Evolutionary conservation across 1,140 invertebrate genomes (phyloP).

Genomic region (Drosophila aff.): DNA sequence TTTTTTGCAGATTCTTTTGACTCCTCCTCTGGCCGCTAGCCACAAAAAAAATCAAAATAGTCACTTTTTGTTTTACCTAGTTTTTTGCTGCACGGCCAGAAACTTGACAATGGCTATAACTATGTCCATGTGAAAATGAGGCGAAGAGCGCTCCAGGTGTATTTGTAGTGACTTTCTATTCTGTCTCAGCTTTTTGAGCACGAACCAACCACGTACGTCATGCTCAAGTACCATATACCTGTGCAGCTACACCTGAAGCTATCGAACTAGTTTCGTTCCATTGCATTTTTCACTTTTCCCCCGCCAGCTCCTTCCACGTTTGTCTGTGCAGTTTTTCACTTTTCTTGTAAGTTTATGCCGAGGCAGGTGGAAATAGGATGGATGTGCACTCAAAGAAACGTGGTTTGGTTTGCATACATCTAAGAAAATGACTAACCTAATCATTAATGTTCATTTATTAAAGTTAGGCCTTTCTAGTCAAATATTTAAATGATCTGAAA

Average conservation of each 20-base stretch:
- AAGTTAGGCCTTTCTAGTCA: too few relatives aligned
- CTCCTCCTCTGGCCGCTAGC: slow-evolving; percentile 28
- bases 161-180: slow-evolving; percentile 58
- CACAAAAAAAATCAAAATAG: slow-evolving; percentile 18
- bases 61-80: slow-evolving; percentile 30
- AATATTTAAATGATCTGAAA: neutral
- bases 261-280: slow-evolving; percentile 63
- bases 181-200: slow-evolving; percentile 57
- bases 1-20: slow-evolving; percentile 32
- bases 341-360: slow-evolving; percentile 43
- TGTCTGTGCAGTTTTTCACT: slow-evolving; percentile 56
- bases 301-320: slow-evolving; percentile 2
- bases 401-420: too few relatives aligned
- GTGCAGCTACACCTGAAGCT: slow-evolving; percentile 37
- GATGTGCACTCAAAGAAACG: slow-evolving; percentile 8
- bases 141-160: slow-evolving; percentile 50
- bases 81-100: slow-evolving; percentile 32
- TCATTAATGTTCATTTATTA: too few relatives aligned
- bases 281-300: slow-evolving; percentile 27
- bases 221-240: slow-evolving; percentile 56
- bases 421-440: too few relatives aligned
- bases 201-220: slow-evolving; percentile 60
- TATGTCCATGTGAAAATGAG: slow-evolving; percentile 22
- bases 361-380: slow-evolving; percentile 29
- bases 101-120: slow-evolving; percentile 63